Conservation (phyloP, 2,797 vertebrate species). For the Protonibea diacanthus region DNA sequence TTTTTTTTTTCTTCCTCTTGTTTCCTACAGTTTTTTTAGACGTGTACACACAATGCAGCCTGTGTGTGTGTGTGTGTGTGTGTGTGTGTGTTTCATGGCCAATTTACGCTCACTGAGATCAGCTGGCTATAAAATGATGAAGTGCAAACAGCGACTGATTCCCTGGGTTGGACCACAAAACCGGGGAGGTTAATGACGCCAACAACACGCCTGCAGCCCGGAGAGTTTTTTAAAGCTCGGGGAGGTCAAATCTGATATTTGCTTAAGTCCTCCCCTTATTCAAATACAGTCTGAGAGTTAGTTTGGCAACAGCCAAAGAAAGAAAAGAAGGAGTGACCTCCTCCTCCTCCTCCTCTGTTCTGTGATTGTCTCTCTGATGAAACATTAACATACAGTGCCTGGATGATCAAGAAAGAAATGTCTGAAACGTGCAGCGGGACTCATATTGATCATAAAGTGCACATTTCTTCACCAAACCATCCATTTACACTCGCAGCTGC, state of each 20-base stretch:
- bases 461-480: conserved; percentile 16
- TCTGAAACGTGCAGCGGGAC: too few relatives aligned
- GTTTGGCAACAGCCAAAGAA: conserved; percentile 3
- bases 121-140: conserved; percentile 29
- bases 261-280: conserved; percentile 42
- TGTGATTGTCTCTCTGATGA: too few relatives aligned
- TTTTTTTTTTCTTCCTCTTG: conserved; percentile 45
- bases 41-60: conserved; percentile 39
- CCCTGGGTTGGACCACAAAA: background rate
- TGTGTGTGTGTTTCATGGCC: conserved; percentile 28
- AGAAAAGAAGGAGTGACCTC: background rate
- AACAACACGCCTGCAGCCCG: background rate
- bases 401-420: too few relatives aligned
- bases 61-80: conserved; percentile 14
- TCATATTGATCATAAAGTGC: background rate
- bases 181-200: background rate
- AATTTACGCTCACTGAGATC: conserved; percentile 34
- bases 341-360: conserved; percentile 3
- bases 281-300: conserved; percentile 34
- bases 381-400: too few relatives aligned
- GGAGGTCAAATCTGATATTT: conserved; percentile 40
- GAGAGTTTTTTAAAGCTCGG: too few relatives aligned
- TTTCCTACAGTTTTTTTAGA: conserved; percentile 27
- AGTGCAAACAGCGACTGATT: conserved; percentile 17
- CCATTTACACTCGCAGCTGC: conserved; percentile 17